phyloP scores from a whole-genome alignment of 2,113 vertebrate species.

The Podarcis muralis region DNA sequence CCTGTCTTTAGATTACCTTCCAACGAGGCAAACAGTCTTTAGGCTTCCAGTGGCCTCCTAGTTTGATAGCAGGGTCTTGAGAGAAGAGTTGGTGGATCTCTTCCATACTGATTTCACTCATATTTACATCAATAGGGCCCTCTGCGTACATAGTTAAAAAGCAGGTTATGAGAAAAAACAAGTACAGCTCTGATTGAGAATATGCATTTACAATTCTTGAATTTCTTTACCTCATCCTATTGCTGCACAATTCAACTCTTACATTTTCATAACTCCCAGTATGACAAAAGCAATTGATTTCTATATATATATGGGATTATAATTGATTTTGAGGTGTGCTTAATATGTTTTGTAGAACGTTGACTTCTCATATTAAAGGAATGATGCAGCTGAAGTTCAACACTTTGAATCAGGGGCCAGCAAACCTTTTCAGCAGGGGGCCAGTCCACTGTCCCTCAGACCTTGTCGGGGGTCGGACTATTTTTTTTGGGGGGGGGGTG shows the following conservation, averaged over 20 bases:
- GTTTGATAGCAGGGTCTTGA: conserved; percentile 77
- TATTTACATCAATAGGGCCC: conserved; percentile 90
- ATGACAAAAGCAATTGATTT: not conserved
- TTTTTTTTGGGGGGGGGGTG: no score
- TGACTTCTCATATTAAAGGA: not conserved
- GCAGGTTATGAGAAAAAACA: not conserved
- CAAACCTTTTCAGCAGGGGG: no score
- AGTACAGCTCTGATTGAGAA: not conserved
- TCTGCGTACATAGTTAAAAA: conserved; percentile 69
- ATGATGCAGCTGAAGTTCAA: not conserved
- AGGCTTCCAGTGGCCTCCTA: conserved; percentile 93
- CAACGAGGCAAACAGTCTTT: conserved; percentile 91
- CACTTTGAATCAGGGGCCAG: not conserved
- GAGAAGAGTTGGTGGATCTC: conserved; percentile 86
- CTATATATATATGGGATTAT: no score
- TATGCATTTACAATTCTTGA: not conserved
- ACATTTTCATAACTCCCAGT: not conserved
- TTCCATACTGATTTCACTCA: conserved; percentile 90
- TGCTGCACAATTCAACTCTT: not conserved
- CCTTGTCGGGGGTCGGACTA: no score
- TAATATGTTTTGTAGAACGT: not conserved
- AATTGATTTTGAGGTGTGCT: not conserved
- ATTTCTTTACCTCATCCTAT: not conserved
- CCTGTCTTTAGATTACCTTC: conserved; percentile 82
- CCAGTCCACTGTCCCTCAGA: no score